Evolutionary conservation across 1,140 invertebrate genomes (phyloP), one percentile per base, ranked within the genome.

Genomic region (Ceratosolen solmsi): DNA sequence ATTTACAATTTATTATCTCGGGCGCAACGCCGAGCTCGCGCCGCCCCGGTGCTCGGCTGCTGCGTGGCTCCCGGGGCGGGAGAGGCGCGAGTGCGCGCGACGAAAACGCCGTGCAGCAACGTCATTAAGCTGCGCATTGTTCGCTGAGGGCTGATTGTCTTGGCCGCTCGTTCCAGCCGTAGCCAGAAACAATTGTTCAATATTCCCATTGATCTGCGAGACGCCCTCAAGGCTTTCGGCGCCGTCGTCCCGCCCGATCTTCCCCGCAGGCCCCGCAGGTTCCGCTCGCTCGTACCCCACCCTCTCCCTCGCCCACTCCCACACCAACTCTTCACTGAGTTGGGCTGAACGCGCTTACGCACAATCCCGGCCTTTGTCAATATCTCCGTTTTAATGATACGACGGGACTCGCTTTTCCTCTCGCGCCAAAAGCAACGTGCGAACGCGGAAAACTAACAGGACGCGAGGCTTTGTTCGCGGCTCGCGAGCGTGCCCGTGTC

Each of bases 151-250:
- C 89, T 90, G 90, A 91, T 91, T 91, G 90, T 91, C 90, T 92
- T 91, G 88, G 88, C 86, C 89, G 88, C 89, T 90, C 90, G 88
- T 91, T 92, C 89, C 88, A 89, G 68, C 86, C 89, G 89, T 91
- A 89, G 87, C 89, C 87, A 88, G 88, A 90, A 89, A 92, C 91
- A 92, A 92, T 91, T 92, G 91, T 92, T 92, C 91, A 91, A 92
- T 92, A 92, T 92, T 92, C 86, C 89, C 89, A 91, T 91, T 92
- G 90, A 92, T 92, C 89, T 90, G 89, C 87, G 87, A 91, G 89
- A 89, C 87, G 86, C 86, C 88, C 86, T 84, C 85, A 85, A 85
- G 89, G 87, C 86, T 82, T 81, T 80, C 84, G 82, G 79, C 85
- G 73, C 86, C 86, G 84, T 85, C 87, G 3, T 15, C 25, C 41